These are phyloP conservation scores for Elgaria multicarinata DNA, from an alignment of 2,113 vertebrate species.

Conservation along the genomic window DNA sequence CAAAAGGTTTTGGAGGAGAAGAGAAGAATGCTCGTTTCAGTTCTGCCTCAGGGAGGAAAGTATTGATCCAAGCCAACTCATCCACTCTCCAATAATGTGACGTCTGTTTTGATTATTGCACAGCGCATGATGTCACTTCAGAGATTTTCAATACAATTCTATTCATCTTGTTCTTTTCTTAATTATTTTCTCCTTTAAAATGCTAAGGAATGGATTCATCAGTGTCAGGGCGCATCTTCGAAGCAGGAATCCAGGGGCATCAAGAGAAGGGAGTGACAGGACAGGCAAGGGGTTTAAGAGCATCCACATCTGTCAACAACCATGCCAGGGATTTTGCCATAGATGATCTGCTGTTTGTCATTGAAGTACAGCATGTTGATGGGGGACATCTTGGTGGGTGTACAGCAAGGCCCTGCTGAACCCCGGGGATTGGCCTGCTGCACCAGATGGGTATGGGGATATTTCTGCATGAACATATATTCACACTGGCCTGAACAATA, in stretches of 20 bases:
- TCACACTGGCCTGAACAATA: conserved; percentile 99
- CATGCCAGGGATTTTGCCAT: conserved; percentile 98
- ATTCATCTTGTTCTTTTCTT: conserved; percentile 17
- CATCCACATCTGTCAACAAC: conserved; percentile 97
- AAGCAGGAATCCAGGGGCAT: conserved; percentile 53
- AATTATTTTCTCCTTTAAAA: conserved; percentile 32
- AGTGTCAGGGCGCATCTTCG: conserved; percentile 32
- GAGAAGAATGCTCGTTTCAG: neutral
- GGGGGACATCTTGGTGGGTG: conserved; percentile 99
- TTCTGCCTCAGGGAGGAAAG: conserved; percentile 15
- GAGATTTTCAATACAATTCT: conserved; percentile 66
- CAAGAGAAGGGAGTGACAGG: conserved; percentile 65
- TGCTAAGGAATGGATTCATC: conserved; percentile 56
- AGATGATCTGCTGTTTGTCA: conserved; percentile 99
- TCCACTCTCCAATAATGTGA: conserved; percentile 31
- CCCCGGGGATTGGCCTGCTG: conserved; percentile 96
- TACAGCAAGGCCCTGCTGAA: conserved; percentile 96
- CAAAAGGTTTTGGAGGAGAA: neutral
- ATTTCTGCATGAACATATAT: conserved; percentile 99
- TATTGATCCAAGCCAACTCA: conserved; percentile 17
- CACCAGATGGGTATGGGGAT: conserved; percentile 97
- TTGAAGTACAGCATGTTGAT: conserved; percentile 99
- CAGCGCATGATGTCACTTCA: conserved; percentile 58
- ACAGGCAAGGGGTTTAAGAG: conserved; percentile 83
- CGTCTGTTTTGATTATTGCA: conserved; percentile 69